phyloP scores from a whole-genome alignment of 2,113 vertebrate species.

The Hippocampus guttulatus region DNA sequence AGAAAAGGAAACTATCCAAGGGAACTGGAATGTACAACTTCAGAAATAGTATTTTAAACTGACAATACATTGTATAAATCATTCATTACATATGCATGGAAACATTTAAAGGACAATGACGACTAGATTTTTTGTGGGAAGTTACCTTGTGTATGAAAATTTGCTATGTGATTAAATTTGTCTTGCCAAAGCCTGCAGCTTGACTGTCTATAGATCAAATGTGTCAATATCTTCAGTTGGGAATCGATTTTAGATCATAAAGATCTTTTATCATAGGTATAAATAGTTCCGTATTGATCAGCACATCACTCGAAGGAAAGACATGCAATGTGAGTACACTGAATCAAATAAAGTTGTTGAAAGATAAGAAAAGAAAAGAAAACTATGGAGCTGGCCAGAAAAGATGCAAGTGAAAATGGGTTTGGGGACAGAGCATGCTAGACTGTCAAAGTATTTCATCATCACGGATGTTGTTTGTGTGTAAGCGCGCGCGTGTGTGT shows the following conservation, averaged over 20 bases:
- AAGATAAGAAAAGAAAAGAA: neutral
- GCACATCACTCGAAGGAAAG: neutral
- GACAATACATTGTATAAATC: neutral
- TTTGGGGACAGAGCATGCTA: conserved; percentile 41
- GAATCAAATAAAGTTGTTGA: neutral
- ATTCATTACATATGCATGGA: neutral
- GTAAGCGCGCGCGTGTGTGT: conserved; percentile 30
- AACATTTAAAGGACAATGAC: too few species aligned
- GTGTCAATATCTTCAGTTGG: neutral
- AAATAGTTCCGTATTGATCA: too few species aligned
- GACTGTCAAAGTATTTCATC: conserved; percentile 55
- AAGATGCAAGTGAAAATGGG: conserved; percentile 13
- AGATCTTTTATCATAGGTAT: neutral
- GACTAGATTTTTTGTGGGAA: too few species aligned
- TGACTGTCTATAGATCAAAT: neutral
- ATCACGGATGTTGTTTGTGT: conserved; percentile 26
- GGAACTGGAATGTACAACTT: neutral
- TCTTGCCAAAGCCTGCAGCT: too few species aligned
- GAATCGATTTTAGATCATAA: neutral
- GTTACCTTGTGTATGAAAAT: too few species aligned
- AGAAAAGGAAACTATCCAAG: neutral
- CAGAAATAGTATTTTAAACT: neutral
- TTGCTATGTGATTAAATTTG: too few species aligned
- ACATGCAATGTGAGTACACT: neutral
- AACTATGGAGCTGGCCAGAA: conserved; percentile 5